These are phyloP conservation scores for Calycopis cecrops DNA, from an alignment of 1,140 invertebrate species.

Conservation along the genomic window DNA sequence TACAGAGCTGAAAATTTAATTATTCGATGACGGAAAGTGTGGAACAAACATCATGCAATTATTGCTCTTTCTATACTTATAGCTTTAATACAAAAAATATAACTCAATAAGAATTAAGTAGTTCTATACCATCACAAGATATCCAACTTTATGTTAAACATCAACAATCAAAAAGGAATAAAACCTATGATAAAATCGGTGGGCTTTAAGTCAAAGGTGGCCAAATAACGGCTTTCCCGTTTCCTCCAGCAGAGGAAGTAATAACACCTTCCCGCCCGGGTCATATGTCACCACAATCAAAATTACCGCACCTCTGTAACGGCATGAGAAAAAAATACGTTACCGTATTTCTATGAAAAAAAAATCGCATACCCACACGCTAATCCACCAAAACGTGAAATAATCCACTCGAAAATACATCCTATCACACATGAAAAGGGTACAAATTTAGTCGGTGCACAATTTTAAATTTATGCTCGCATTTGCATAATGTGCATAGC, in stretches of 20 bases:
- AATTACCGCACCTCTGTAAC: conserved; percentile 53
- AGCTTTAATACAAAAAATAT: too few relatives aligned
- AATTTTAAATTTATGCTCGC: conserved; percentile 69
- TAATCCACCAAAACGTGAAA: conserved; percentile 45
- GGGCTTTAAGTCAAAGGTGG: conserved; percentile 23
- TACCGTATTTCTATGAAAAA: conserved; percentile 56
- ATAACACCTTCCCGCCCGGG: conserved; percentile 61
- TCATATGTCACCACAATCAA: conserved; percentile 69
- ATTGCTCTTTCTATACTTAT: too few relatives aligned
- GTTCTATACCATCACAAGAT: too few relatives aligned
- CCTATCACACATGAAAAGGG: conserved; percentile 21
- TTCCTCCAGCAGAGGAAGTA: conserved; percentile 72
- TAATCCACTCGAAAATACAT: conserved; percentile 3
- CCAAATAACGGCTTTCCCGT: conserved; percentile 36
- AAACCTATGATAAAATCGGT: not conserved
- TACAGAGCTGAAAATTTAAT: too few relatives aligned
- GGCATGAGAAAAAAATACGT: conserved; percentile 71
- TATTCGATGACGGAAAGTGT: too few relatives aligned
- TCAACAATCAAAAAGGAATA: too few relatives aligned
- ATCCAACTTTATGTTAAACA: too few relatives aligned
- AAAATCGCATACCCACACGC: conserved; percentile 62
- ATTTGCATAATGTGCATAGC: conserved; percentile 76
- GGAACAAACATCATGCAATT: too few relatives aligned
- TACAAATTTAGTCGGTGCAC: conserved; percentile 32
- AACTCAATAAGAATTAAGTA: too few relatives aligned